phyloP scores from a whole-genome alignment of 1,140 invertebrate species.

The Campodea augens region DNA sequence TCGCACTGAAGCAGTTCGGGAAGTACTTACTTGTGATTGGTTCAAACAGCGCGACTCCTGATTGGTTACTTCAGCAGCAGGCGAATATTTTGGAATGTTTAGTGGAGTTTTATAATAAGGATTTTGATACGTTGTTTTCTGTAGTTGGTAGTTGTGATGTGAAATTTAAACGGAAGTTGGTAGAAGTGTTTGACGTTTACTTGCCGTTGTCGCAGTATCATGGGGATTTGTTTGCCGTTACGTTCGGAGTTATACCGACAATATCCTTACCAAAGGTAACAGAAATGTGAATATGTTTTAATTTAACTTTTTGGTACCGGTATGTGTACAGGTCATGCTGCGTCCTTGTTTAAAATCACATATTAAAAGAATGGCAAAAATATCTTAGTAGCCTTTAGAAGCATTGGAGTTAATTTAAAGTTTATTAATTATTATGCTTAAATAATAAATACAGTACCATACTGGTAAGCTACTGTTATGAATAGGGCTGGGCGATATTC shows the following conservation, averaged over 20 bases:
- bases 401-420: no score
- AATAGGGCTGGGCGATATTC: no score
- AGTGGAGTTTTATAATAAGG: constrained; percentile 54
- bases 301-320: no score
- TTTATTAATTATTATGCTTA: no score
- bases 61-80: constrained; percentile 53
- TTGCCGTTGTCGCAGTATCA: constrained; percentile 42
- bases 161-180: constrained; percentile 46
- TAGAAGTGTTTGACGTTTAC: constrained; percentile 65
- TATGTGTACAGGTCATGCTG: no score
- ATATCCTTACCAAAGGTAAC: constrained; percentile 58
- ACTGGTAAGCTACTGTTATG: no score
- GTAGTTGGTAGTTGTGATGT: constrained; percentile 32
- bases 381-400: no score
- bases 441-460: no score
- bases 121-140: constrained; percentile 42
- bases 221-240: constrained; percentile 30
- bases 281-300: no score
- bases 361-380: no score
- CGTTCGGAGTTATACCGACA: constrained; percentile 55
- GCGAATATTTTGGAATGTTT: constrained; percentile 47
- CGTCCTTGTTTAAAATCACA: no score
- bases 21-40: constrained; percentile 61
- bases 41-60: constrained; percentile 62
- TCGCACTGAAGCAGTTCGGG: constrained; percentile 54